phyloP scores from a whole-genome alignment of 2,113 vertebrate genomes.

The Epinephelus cyanopodus region DNA sequence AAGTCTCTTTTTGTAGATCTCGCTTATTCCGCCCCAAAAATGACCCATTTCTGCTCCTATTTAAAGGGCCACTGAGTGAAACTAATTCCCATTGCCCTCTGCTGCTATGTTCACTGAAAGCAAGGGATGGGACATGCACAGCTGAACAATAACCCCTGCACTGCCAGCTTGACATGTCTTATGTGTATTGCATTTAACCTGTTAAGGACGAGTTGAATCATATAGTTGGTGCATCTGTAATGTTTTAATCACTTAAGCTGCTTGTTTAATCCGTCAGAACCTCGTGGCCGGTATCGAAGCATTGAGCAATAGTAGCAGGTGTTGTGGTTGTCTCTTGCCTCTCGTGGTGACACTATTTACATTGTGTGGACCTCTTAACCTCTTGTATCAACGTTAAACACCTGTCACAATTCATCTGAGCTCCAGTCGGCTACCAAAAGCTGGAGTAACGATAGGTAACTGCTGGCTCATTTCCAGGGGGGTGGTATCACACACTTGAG shows the following conservation, averaged over 20 bases:
- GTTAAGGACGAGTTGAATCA: neutral
- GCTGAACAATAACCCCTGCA: conserved; percentile 37
- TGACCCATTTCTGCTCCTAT: conserved; percentile 80
- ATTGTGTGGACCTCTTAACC: conserved; percentile 31
- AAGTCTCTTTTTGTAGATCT: neutral
- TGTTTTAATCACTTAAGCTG: neutral
- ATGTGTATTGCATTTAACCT: conserved; percentile 13
- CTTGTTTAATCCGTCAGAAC: neutral
- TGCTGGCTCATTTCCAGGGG: neutral
- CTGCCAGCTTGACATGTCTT: neutral
- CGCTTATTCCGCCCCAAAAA: conserved; percentile 50
- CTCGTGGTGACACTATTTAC: conserved; percentile 28
- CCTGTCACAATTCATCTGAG: conserved; percentile 65
- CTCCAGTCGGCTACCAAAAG: conserved; percentile 21
- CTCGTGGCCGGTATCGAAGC: conserved; percentile 1
- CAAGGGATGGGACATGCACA: conserved; percentile 34
- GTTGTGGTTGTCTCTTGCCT: conserved; percentile 23
- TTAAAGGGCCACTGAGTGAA: conserved; percentile 74
- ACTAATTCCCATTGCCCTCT: conserved; percentile 48
- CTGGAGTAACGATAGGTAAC: conserved; percentile 14
- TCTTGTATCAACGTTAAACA: conserved; percentile 58
- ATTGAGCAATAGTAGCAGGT: conserved; percentile 57
- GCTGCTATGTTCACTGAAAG: conserved; percentile 26
- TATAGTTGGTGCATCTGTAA: neutral
- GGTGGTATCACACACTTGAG: conserved; percentile 12